Percentiles rank a stretch among this genome's conserved stretches.
Conservation (phyloP, 2,113 vertebrate species). For the Brachionichthys hirsutus region DNA sequence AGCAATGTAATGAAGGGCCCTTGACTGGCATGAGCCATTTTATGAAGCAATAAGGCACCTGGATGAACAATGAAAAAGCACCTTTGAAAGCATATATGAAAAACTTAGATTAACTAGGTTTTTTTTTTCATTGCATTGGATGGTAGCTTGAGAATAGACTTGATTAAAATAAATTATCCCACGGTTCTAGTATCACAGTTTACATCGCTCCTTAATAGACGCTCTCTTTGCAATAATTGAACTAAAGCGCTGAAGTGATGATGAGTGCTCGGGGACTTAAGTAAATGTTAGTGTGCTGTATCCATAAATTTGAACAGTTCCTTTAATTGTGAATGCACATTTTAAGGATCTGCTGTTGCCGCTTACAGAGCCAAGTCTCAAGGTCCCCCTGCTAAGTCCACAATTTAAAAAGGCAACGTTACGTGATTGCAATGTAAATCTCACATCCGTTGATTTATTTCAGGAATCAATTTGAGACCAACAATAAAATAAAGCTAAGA, state of each 20-base stretch:
- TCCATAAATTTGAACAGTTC: slow-evolving; percentile 49
- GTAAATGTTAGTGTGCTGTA: slow-evolving; percentile 58
- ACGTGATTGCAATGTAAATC: slow-evolving; percentile 66
- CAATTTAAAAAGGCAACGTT: slow-evolving; percentile 43
- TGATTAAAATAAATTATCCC: slow-evolving; percentile 44
- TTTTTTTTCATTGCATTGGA: slow-evolving; percentile 11
- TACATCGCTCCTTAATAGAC: slow-evolving; percentile 38
- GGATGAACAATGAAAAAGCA: slow-evolving; percentile 21
- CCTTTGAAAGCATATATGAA: not conserved
- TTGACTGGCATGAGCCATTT: slow-evolving; percentile 3
- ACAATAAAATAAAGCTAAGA: slow-evolving; percentile 39
- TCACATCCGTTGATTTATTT: slow-evolving; percentile 44
- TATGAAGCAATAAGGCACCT: slow-evolving; percentile 8
- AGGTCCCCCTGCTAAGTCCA: slow-evolving; percentile 30
- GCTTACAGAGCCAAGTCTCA: slow-evolving; percentile 2
- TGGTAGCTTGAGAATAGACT: slow-evolving; percentile 16
- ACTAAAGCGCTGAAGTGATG: slow-evolving; percentile 56
- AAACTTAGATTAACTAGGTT: slow-evolving; percentile 14
- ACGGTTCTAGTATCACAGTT: slow-evolving; percentile 26
- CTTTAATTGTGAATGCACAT: slow-evolving; percentile 51
- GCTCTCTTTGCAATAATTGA: slow-evolving; percentile 47
- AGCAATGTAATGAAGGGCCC: not conserved
- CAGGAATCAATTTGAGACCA: slow-evolving; percentile 24
- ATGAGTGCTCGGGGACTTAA: slow-evolving; percentile 45
- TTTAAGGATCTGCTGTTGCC: slow-evolving; percentile 31